A percentile compares a stretch with the other conserved stretches of the same genome.
phyloP scores from a whole-genome alignment of 2,797 vertebrate species.

The Protosalanx chinensis region DNA sequence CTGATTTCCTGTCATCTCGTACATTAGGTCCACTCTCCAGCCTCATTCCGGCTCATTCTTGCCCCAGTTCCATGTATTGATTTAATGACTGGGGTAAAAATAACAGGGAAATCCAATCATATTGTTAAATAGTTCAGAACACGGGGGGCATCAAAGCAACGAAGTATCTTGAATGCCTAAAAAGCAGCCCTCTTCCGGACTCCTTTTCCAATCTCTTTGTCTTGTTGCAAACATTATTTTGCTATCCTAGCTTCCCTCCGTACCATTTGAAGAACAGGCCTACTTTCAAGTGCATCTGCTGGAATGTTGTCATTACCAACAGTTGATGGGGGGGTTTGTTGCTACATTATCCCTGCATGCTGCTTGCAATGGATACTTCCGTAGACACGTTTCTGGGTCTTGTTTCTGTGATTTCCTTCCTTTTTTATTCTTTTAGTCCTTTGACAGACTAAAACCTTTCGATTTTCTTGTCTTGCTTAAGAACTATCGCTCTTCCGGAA shows the following conservation, averaged over 20 bases:
- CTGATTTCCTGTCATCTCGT: no score
- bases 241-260: neutral
- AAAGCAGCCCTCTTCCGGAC: neutral
- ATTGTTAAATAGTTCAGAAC: conserved; percentile 22
- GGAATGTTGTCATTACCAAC: neutral
- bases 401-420: neutral
- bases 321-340: neutral
- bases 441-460: neutral
- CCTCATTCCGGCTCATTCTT: neutral
- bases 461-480: neutral
- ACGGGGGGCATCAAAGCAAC: conserved; percentile 8
- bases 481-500: conserved; percentile 20
- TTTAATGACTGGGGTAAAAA: conserved; percentile 13
- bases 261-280: neutral
- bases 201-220: neutral
- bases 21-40: no score
- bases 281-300: neutral
- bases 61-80: conserved; percentile 19
- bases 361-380: neutral
- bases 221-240: conserved; percentile 4
- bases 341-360: neutral
- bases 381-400: neutral
- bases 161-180: neutral
- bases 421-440: neutral
- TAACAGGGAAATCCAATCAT: conserved; percentile 23